phyloP scores from a whole-genome alignment of 2,888 invertebrate genomes.

The Desoria tigrina region DNA sequence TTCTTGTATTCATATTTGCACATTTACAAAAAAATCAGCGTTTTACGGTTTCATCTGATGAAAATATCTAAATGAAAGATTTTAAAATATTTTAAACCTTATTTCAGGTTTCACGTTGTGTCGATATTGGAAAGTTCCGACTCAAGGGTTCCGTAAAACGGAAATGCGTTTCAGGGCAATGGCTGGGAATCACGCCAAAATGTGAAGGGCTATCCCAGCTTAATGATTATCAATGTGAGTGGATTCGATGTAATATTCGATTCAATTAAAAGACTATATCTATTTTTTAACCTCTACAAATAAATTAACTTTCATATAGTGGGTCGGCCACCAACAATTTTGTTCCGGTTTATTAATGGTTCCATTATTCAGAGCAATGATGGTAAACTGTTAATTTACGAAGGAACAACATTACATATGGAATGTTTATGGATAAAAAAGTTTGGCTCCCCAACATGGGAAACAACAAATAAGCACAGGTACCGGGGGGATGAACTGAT shows the following conservation, averaged over 20 bases:
- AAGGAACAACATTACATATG: slow-evolving; percentile 78
- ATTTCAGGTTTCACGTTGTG: slow-evolving; percentile 70
- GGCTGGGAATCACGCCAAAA: slow-evolving; percentile 76
- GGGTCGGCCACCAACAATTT: slow-evolving; percentile 58
- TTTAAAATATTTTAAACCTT: no score
- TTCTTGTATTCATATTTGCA: slow-evolving; percentile 59
- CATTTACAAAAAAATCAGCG: no score
- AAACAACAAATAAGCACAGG: slow-evolving; percentile 55
- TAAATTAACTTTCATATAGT: no score
- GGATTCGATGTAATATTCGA: no score
- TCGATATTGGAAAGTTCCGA: slow-evolving; percentile 82
- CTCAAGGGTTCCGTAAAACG: slow-evolving; percentile 74
- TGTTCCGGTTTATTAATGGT: slow-evolving; percentile 60
- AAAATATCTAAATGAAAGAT: background rate
- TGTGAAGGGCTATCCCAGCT: slow-evolving; percentile 82
- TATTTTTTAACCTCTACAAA: no score
- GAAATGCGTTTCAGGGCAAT: slow-evolving; percentile 74
- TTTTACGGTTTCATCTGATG: background rate
- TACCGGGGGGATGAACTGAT: no score
- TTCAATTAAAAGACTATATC: no score
- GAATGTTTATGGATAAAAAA: slow-evolving; percentile 84
- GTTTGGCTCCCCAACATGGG: slow-evolving; percentile 84
- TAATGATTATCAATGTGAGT: slow-evolving; percentile 72
- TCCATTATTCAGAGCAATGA: slow-evolving; percentile 85
- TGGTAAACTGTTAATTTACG: slow-evolving; percentile 69